phyloP scores from a whole-genome alignment of 2,888 invertebrate genomes.

The Diogma glabrata region DNA sequence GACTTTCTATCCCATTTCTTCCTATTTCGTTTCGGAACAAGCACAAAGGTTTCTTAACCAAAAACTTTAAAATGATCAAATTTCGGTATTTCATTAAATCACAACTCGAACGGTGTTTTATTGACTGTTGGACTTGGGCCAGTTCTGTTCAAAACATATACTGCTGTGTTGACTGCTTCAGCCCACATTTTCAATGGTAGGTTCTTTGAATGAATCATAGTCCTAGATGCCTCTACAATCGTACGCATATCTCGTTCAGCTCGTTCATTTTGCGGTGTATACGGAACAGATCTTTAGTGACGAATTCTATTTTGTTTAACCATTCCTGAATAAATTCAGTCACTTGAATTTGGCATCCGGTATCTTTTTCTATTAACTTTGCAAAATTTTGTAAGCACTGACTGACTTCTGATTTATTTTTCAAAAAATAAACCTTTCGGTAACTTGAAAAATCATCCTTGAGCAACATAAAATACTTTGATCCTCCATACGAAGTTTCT shows the following conservation, averaged over 20 bases:
- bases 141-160: slow-evolving; percentile 25
- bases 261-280: slow-evolving; percentile 18
- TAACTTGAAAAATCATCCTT: slow-evolving; percentile 20
- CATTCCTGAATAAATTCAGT: slow-evolving; percentile 11
- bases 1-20: slow-evolving; percentile 12
- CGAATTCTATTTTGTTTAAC: slow-evolving; percentile 12
- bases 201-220: slow-evolving; percentile 17
- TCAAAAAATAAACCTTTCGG: slow-evolving; percentile 18
- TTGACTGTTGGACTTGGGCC: slow-evolving; percentile 16
- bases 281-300: slow-evolving; percentile 16
- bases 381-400: slow-evolving; percentile 13
- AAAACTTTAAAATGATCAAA: slow-evolving; percentile 20
- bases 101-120: slow-evolving; percentile 20
- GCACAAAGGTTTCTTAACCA: slow-evolving; percentile 18
- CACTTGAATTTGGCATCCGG: slow-evolving; percentile 8
- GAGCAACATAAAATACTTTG: slow-evolving; percentile 20
- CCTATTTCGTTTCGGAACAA: slow-evolving; percentile 18
- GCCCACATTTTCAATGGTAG: slow-evolving; percentile 15
- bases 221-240: slow-evolving; percentile 11
- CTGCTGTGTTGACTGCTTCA: slow-evolving; percentile 28
- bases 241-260: slow-evolving; percentile 1
- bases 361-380: neutral
- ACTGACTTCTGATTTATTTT: slow-evolving; percentile 18
- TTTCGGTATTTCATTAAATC: slow-evolving; percentile 17
- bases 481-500: slow-evolving; percentile 17